Conservation (phyloP, 2,113 vertebrate species). For the Todiramphus chloris region DNA sequence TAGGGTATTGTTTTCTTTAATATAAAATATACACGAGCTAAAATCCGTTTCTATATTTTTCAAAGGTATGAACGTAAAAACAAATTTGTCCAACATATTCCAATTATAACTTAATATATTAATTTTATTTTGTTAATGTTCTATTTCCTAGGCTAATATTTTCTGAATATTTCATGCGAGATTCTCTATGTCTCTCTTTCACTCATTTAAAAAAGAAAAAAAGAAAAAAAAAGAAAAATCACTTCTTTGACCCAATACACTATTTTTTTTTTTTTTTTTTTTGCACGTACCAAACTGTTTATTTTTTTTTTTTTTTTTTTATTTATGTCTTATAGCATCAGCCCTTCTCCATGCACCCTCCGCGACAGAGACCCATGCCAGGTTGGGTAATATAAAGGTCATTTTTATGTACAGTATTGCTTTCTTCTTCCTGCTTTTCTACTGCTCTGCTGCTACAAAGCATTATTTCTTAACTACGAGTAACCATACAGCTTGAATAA, state of each 20-base stretch:
- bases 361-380: slow-evolving; percentile 81
- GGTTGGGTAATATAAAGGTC: slow-evolving; percentile 79
- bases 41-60: slow-evolving; percentile 79
- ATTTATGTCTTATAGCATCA: slow-evolving; percentile 71
- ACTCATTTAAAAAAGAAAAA: slow-evolving; percentile 72
- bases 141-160: slow-evolving; percentile 81
- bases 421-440: slow-evolving; percentile 84
- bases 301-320: slow-evolving; percentile 9
- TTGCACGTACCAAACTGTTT: slow-evolving; percentile 82
- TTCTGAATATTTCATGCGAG: slow-evolving; percentile 81
- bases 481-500: slow-evolving; percentile 78
- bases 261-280: slow-evolving; percentile 66
- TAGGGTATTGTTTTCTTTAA: slow-evolving; percentile 86
- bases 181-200: slow-evolving; percentile 74
- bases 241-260: slow-evolving; percentile 78
- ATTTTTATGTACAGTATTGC: slow-evolving; percentile 86
- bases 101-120: slow-evolving; percentile 92
- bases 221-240: slow-evolving; percentile 76
- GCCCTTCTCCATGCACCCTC: slow-evolving; percentile 84
- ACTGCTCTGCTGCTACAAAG: slow-evolving; percentile 85
- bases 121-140: slow-evolving; percentile 81
- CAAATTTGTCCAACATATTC: slow-evolving; percentile 81
- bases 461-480: slow-evolving; percentile 77
- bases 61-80: slow-evolving; percentile 83
- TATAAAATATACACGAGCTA: slow-evolving; percentile 89